Conservation (phyloP, 64 coral and sea anemone species). For the Actinia equina region DNA sequence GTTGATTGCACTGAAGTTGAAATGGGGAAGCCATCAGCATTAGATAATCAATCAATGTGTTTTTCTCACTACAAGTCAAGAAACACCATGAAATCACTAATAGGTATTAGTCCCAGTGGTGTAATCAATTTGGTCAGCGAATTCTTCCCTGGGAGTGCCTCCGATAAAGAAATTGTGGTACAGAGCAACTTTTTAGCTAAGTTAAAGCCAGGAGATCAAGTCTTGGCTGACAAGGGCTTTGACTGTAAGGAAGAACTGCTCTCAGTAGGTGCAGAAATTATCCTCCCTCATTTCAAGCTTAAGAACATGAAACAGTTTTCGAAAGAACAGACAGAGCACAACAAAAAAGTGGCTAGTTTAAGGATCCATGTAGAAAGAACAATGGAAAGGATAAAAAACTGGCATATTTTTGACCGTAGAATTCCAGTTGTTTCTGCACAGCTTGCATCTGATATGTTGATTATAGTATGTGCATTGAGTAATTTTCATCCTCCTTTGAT, state of each 20-base stretch:
- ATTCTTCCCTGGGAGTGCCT: slow-evolving; percentile 42
- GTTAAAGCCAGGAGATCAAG: slow-evolving; percentile 40
- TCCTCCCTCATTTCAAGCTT: too few species aligned
- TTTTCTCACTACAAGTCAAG: slow-evolving; percentile 25
- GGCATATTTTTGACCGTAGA: slow-evolving; percentile 43
- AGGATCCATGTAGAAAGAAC: slow-evolving; percentile 50
- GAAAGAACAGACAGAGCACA: slow-evolving; percentile 21
- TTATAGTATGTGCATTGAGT: slow-evolving; percentile 33
- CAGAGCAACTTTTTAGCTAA: slow-evolving; percentile 17
- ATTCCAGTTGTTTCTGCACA: slow-evolving; percentile 24
- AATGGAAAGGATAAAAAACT: slow-evolving; percentile 65
- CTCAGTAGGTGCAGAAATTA: slow-evolving; percentile 23
- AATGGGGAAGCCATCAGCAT: slow-evolving; percentile 22
- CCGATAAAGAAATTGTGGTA: slow-evolving; percentile 46
- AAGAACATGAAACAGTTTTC: slow-evolving; percentile 36
- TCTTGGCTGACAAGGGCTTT: slow-evolving; percentile 44
- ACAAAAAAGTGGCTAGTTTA: slow-evolving; percentile 56
- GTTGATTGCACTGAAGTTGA: slow-evolving; percentile 53
- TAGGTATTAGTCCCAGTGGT: slow-evolving; percentile 53
- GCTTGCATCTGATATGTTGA: slow-evolving; percentile 40
- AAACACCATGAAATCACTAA: slow-evolving; percentile 39
- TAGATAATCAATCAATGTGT: slow-evolving; percentile 30
- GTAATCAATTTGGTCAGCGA: slow-evolving; percentile 27
- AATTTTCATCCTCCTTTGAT: slow-evolving; percentile 66
- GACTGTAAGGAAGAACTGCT: slow-evolving; percentile 42